Base-by-base conservation (phyloP, 2,888 invertebrate genomes). In the Argyra leucocephala region DNA sequence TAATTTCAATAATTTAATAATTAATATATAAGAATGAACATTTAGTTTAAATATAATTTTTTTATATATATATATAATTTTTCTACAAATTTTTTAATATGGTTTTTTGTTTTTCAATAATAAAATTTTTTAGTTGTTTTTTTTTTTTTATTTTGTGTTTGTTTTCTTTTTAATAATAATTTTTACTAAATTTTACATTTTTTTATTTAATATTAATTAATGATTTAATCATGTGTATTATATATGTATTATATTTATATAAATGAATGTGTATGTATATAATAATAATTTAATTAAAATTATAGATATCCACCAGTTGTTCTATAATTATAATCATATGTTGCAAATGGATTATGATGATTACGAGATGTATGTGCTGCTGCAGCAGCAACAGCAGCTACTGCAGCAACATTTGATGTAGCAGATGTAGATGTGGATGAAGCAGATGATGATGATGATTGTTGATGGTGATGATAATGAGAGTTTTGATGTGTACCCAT, bases 401-500 rank as follows among this genome's bases (percentile, higher is more conserved):
- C 24, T 65, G 67, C 60, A 23, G 61, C 66, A 63, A 57, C 62
- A 26, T 48, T 36, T 57, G 26, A 23, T 61, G 62, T 65, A 15
- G 10, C 48, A 12, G 67, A 7, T 22, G 68, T 69, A 9, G 72
- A 70, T 24, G 73, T 73, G 26, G 74, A 73, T 62, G 62, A 48
- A 12, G 12, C 22, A 61, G 64, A 23, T 23, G 48, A 18, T 48
- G 48, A 48, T n/a, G 48, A 48, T 12, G 48, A 48, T 48, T 64
- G 65, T 69, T 36, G 72, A 71, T 37, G 75, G 71, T 36, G 74
- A 72, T 75, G 71, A 67, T 71, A 65, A 15, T 71, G 73, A 68
- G 72, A 73, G 63, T 72, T 67, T 65, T 67, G 75, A 66, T 74
- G 73, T 70, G 73, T 70, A 66, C 75, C 76, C 75, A 76, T 68